Conservation (phyloP, 2,113 vertebrate genomes). For the Dissostichus mawsoni region DNA sequence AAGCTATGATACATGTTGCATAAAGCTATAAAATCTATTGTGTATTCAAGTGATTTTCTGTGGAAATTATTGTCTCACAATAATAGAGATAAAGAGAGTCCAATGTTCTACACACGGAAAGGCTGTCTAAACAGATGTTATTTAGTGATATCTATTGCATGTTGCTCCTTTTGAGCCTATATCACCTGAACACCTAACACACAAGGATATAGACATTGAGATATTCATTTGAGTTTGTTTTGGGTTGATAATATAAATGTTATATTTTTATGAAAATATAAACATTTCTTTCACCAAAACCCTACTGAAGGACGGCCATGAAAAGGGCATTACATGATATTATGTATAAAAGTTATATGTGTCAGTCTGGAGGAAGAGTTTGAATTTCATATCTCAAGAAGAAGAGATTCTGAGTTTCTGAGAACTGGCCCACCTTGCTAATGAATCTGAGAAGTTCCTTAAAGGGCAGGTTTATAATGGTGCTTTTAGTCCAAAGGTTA, state of each 20-base stretch:
- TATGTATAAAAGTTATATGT: neutral
- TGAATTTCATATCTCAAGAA: neutral
- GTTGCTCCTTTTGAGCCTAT: neutral
- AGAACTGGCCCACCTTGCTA: neutral
- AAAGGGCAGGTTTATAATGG: neutral
- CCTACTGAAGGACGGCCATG: too few relatives aligned
- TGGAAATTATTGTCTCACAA: constrained; percentile 22
- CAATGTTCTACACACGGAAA: constrained; percentile 29
- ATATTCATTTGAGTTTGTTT: neutral
- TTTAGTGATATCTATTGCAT: constrained; percentile 11
- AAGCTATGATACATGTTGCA: neutral
- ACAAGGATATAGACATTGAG: neutral
- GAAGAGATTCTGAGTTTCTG: neutral
- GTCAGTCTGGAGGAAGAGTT: neutral
- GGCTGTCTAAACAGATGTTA: constrained; percentile 24
- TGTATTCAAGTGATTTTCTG: neutral
- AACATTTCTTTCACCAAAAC: neutral
- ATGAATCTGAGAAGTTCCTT: neutral
- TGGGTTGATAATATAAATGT: neutral
- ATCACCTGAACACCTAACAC: neutral
- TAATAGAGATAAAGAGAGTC: constrained; percentile 52
- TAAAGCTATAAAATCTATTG: neutral
- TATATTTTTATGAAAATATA: too few relatives aligned
- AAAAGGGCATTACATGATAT: neutral
- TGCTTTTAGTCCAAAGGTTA: neutral